Conservation (phyloP, 1,140 invertebrate species). For the Macrobrachium rosenbergii region DNA sequence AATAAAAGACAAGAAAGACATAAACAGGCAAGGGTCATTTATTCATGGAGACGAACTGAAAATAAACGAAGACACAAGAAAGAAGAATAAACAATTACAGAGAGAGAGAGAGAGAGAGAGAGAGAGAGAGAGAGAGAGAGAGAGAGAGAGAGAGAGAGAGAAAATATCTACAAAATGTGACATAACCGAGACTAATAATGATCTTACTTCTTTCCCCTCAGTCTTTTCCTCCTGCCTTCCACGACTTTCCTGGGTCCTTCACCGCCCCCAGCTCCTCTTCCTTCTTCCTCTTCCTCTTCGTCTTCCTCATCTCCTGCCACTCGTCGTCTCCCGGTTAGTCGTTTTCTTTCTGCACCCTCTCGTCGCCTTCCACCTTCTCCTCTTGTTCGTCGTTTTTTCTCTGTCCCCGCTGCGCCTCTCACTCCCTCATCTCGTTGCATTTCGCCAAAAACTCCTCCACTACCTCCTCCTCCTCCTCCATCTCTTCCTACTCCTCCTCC, state of each 20-base stretch:
- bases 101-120: not conserved
- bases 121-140: constrained; percentile 2
- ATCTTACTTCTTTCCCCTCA: not conserved
- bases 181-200: not conserved
- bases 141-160: constrained; percentile 24
- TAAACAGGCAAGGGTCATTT: not conserved
- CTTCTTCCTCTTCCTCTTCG: too few species aligned
- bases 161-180: not conserved
- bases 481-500: not conserved
- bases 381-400: not conserved
- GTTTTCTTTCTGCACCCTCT: not conserved
- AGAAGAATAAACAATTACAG: constrained; percentile 23
- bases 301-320: not conserved
- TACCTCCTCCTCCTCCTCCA: not conserved
- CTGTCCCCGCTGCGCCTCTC: not conserved
- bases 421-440: not conserved
- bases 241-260: not conserved
- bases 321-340: constrained; percentile 19
- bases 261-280: not conserved
- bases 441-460: too few species aligned
- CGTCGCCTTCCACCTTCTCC: not conserved
- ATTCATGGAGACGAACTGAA: too few species aligned
- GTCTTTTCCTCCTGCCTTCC: not conserved
- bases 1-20: not conserved
- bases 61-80: not conserved